These are phyloP conservation scores for Lates japonicus DNA, from an alignment of 2,797 vertebrate species.

Conservation along the genomic window DNA sequence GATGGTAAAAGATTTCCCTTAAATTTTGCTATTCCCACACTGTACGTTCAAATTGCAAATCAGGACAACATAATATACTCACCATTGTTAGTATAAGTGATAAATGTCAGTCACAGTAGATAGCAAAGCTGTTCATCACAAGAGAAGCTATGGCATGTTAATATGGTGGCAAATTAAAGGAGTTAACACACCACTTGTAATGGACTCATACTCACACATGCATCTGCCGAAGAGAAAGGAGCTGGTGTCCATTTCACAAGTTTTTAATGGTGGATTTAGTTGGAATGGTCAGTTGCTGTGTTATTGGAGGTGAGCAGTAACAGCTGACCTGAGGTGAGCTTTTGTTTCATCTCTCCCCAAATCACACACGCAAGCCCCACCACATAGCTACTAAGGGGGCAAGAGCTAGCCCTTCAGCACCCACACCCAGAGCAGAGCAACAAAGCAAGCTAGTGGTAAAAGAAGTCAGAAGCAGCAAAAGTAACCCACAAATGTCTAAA, in stretches of 20 bases:
- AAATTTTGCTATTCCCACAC: background rate
- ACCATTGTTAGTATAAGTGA: conserved; percentile 67
- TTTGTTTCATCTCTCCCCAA: conserved; percentile 86
- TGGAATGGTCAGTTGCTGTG: conserved; percentile 73
- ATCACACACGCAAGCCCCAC: conserved; percentile 87
- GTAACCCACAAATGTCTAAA: conserved; percentile 15
- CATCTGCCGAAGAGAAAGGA: conserved; percentile 78
- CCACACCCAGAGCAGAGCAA: conserved; percentile 67
- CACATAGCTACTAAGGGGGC: conserved; percentile 36
- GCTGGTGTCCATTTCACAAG: conserved; percentile 83
- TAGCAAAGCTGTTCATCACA: conserved; percentile 51
- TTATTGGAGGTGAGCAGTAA: conserved; percentile 88
- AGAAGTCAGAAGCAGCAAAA: conserved; percentile 36
- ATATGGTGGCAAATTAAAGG: conserved; percentile 38
- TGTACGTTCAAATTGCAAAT: conserved; percentile 26
- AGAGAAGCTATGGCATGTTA: conserved; percentile 58
- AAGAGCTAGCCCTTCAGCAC: conserved; percentile 40
- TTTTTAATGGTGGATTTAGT: conserved; percentile 79
- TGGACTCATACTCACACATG: conserved; percentile 91
- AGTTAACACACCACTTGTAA: conserved; percentile 59
- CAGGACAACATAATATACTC: conserved; percentile 25
- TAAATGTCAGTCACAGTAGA: conserved; percentile 66
- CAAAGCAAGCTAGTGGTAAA: conserved; percentile 37
- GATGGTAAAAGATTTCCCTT: background rate
- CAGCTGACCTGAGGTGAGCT: conserved; percentile 98